phyloP scores from a whole-genome alignment of 2,797 vertebrate species.

The Sebastes dallii region DNA sequence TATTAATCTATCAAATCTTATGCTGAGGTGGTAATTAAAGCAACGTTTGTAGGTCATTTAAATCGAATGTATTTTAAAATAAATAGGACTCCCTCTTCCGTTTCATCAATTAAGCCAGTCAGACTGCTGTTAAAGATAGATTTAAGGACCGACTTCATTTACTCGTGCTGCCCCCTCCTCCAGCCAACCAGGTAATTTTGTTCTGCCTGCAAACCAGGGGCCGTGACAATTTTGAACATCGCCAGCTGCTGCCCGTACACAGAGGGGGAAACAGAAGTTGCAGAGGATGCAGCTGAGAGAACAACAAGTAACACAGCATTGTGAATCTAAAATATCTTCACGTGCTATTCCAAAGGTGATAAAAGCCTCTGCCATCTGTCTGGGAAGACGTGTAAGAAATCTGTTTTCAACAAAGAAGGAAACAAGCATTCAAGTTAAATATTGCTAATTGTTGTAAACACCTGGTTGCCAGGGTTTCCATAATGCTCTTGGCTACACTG shows the following conservation, averaged over 20 bases:
- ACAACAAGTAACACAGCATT: conserved; percentile 31
- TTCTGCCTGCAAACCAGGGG: conserved; percentile 47
- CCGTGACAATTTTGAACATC: conserved; percentile 39
- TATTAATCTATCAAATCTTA: conserved; percentile 6
- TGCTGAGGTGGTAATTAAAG: neutral
- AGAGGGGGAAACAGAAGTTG: conserved; percentile 43
- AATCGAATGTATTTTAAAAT: neutral
- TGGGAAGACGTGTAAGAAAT: conserved; percentile 11
- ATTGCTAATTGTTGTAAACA: conserved; percentile 61
- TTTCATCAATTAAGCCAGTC: conserved; percentile 16
- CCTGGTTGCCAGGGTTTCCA: conserved; percentile 68
- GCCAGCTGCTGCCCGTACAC: conserved; percentile 62
- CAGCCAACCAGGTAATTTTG: conserved; percentile 52
- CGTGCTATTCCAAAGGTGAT: conserved; percentile 17
- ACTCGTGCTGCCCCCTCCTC: conserved; percentile 27
- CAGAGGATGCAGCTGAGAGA: conserved; percentile 45
- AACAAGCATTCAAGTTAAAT: conserved; percentile 30
- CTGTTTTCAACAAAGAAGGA: conserved; percentile 4
- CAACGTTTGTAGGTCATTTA: neutral
- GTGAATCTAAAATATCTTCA: conserved; percentile 33
- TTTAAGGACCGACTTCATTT: conserved; percentile 33
- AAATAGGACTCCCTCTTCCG: neutral
- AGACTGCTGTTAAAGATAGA: conserved; percentile 29
- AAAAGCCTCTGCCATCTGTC: conserved; percentile 42
- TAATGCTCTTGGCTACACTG: conserved; percentile 39